These are phyloP conservation scores for Ephydatia muelleri DNA, from an alignment of 37 sponge, comb jelly and placozoan species.

Conservation along the genomic window DNA sequence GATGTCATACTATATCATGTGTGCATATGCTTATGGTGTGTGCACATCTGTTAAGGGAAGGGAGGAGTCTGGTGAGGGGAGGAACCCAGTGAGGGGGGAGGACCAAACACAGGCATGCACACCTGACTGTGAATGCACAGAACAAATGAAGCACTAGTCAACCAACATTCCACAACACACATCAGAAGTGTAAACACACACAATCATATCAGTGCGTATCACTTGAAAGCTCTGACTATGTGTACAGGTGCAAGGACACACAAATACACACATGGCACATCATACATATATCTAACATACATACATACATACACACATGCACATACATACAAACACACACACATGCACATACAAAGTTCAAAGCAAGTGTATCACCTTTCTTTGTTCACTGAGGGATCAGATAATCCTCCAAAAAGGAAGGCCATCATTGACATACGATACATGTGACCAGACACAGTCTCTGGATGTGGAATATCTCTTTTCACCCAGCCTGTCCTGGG, in stretches of 20 bases:
- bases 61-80: too few species aligned
- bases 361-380: conserved; percentile 4
- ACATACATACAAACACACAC: neutral
- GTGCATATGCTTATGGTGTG: neutral
- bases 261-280: conserved; percentile 36
- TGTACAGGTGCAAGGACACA: conserved; percentile 9
- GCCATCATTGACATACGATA: conserved; percentile 94
- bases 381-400: conserved; percentile 14
- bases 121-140: neutral
- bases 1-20: neutral
- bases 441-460: conserved; percentile 94
- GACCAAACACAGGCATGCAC: neutral
- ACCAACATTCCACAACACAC: neutral
- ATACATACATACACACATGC: neutral
- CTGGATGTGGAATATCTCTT: conserved; percentile 65
- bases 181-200: neutral
- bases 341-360: neutral
- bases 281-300: conserved; percentile 6
- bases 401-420: conserved; percentile 51
- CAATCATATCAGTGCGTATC: neutral
- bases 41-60: neutral
- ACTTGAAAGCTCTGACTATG: neutral
- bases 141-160: neutral
- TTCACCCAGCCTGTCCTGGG: conserved; percentile 90
- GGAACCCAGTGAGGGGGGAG: too few species aligned